Conservation (phyloP, 2,888 invertebrate genomes). For the Epirrhoe alternata region DNA sequence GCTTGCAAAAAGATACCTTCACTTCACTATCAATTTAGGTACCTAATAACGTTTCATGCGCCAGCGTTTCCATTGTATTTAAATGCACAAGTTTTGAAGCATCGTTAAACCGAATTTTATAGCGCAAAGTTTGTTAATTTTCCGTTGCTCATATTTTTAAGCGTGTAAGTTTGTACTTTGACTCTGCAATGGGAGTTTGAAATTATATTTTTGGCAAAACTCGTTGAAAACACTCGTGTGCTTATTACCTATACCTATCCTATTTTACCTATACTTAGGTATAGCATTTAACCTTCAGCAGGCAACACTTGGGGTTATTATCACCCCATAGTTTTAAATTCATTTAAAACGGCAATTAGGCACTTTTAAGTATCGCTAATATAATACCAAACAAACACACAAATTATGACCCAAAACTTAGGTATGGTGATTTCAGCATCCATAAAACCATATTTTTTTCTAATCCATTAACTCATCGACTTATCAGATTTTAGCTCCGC, state of each 20-base stretch:
- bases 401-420: too few species aligned
- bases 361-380: too few species aligned
- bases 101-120: slow-evolving; percentile 55
- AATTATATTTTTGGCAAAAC: slow-evolving; percentile 33
- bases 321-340: too few species aligned
- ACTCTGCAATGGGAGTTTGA: slow-evolving; percentile 35
- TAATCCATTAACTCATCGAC: too few species aligned
- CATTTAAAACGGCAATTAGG: too few species aligned
- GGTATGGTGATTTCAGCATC: too few species aligned
- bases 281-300: background rate
- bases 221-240: slow-evolving; percentile 17
- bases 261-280: too few species aligned
- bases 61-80: slow-evolving; percentile 37
- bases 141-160: slow-evolving; percentile 49
- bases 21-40: slow-evolving; percentile 33
- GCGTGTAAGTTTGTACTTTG: slow-evolving; percentile 41
- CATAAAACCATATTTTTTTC: too few species aligned
- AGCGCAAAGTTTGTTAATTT: slow-evolving; percentile 57
- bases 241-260: too few species aligned
- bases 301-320: too few species aligned
- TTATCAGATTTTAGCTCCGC: too few species aligned
- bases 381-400: too few species aligned
- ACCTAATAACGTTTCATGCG: slow-evolving; percentile 33
- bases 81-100: slow-evolving; percentile 48
- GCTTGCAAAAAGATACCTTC: slow-evolving; percentile 7